phyloP scores from a whole-genome alignment of 1,140 invertebrate genomes.

The Chrysopa pallens region DNA sequence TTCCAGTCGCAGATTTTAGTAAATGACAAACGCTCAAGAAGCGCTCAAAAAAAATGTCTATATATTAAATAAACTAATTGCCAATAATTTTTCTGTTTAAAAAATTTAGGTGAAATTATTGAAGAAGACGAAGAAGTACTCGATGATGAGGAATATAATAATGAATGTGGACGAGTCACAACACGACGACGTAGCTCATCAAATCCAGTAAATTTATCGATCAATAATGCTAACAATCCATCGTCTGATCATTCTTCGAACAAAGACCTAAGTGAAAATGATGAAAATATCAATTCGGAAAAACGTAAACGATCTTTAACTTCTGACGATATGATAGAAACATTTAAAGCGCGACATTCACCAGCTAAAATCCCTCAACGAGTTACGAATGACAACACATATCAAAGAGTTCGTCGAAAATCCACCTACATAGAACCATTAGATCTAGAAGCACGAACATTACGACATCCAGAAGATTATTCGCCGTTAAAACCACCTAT shows the following conservation, averaged over 20 bases:
- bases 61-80: no score
- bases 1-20: no score
- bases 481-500: constrained; percentile 34
- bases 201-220: constrained; percentile 60
- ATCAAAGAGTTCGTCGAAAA: constrained; percentile 39
- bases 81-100: no score
- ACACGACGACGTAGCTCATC: constrained; percentile 19
- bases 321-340: constrained; percentile 26
- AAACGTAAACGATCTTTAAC: constrained; percentile 27
- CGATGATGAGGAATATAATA: constrained; percentile 12
- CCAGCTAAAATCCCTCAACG: constrained; percentile 24
- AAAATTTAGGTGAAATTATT: constrained; percentile 13
- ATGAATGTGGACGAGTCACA: constrained; percentile 4
- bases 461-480: constrained; percentile 34
- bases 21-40: no score
- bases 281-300: constrained; percentile 15
- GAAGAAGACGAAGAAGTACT: constrained; percentile 17
- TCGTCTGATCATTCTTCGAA: constrained; percentile 8
- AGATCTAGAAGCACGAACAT: constrained; percentile 31
- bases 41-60: no score
- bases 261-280: constrained; percentile 16
- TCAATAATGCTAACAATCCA: constrained; percentile 20
- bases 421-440: constrained; percentile 35
- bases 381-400: constrained; percentile 26
- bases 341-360: constrained; percentile 24